Conservation (phyloP, 2,797 vertebrate species). For the Anguilla anguilla region DNA sequence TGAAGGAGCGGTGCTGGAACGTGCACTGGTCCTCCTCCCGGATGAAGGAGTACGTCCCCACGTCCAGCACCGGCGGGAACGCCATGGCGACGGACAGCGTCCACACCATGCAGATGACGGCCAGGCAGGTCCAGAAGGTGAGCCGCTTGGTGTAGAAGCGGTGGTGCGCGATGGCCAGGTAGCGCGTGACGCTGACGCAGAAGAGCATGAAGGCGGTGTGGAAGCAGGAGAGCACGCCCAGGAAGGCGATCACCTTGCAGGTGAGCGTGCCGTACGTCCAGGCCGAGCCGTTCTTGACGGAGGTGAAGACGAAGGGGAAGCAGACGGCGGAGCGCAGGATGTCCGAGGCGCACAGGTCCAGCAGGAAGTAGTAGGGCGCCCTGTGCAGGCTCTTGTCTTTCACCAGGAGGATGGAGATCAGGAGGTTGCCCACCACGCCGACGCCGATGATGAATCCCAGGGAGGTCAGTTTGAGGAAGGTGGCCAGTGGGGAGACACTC, state of each 20-base stretch:
- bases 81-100: constrained; percentile 99
- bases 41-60: constrained; percentile 98
- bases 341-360: constrained; percentile 98
- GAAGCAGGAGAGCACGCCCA: constrained; percentile 98
- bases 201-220: constrained; percentile 99
- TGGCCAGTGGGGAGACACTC: constrained; percentile 98
- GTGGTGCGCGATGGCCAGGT: constrained; percentile 98
- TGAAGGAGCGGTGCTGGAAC: constrained; percentile 98
- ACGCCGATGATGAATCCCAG: constrained; percentile 99
- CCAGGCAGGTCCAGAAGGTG: constrained; percentile 98
- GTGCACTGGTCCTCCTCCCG: constrained; percentile 99
- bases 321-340: constrained; percentile 98
- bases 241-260: constrained; percentile 99
- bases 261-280: constrained; percentile 98
- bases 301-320: constrained; percentile 99
- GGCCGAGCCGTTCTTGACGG: constrained; percentile 96
- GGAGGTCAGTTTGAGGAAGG: constrained; percentile 99
- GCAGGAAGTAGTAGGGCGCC: constrained; percentile 97
- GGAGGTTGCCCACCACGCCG: constrained; percentile 98
- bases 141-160: constrained; percentile 98
- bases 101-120: constrained; percentile 99
- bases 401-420: constrained; percentile 99
- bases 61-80: constrained; percentile 96
- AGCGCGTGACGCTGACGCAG: constrained; percentile 97
- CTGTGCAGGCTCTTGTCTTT: constrained; percentile 99